A percentile compares a stretch with the other conserved stretches of the same genome.
These are phyloP conservation scores for Drosophila cognata DNA, from an alignment of 2,888 invertebrate species.

Conservation along the genomic window DNA sequence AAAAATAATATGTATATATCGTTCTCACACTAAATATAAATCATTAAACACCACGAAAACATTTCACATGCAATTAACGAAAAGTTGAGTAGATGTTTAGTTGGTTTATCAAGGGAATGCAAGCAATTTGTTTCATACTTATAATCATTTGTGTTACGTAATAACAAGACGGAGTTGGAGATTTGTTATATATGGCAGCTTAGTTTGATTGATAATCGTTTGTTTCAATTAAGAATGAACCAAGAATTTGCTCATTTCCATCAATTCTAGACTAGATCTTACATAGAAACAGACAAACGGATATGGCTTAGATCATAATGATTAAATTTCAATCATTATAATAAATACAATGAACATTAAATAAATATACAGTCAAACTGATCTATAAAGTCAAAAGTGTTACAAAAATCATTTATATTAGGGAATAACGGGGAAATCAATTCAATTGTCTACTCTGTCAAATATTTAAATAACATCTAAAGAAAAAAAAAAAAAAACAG, in stretches of 20 bases:
- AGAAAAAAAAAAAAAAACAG: background rate
- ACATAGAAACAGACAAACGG: slow-evolving; percentile 10
- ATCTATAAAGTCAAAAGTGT: background rate
- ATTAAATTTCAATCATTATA: background rate
- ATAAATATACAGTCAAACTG: slow-evolving; percentile 7
- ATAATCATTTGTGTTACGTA: background rate
- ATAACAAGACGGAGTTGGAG: background rate
- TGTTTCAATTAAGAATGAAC: background rate
- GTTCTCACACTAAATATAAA: background rate
- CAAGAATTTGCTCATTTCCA: slow-evolving; percentile 3
- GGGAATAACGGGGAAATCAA: background rate
- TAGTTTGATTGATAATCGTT: background rate
- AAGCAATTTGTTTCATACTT: background rate
- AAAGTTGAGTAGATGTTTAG: slow-evolving; percentile 62
- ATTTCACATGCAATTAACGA: slow-evolving; percentile 35
- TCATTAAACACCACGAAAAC: slow-evolving; percentile 4
- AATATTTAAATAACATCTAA: background rate
- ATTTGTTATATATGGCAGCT: slow-evolving; percentile 8
- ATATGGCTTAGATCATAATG: slow-evolving; percentile 7
- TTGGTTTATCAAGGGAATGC: slow-evolving; percentile 40
- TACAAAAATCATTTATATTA: background rate
- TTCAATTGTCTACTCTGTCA: background rate
- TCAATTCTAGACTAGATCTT: slow-evolving; percentile 14
- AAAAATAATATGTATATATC: background rate
- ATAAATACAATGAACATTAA: background rate